Conservation (phyloP, 2,797 vertebrate genomes). For the Apogon hyalosoma region DNA sequence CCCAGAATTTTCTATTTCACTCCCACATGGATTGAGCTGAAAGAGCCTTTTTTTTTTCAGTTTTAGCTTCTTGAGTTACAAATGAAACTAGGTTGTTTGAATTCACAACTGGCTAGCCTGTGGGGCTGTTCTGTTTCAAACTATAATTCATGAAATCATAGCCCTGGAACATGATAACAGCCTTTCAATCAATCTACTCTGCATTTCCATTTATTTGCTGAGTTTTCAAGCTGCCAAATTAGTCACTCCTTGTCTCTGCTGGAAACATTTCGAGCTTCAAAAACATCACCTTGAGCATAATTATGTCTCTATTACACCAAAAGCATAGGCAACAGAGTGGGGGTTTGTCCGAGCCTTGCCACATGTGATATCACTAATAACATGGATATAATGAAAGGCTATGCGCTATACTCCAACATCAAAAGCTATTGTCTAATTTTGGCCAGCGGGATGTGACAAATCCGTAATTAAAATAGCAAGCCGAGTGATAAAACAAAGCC, state of each 20-base stretch:
- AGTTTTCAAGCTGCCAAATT: conserved; percentile 62
- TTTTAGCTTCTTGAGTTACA: conserved; percentile 19
- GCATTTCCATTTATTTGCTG: conserved; percentile 51
- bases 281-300: conserved; percentile 71
- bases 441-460: conserved; percentile 76
- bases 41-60: conserved; percentile 16
- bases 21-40: conserved; percentile 15
- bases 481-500: conserved; percentile 80
- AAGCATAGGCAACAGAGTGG: conserved; percentile 40
- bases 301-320: conserved; percentile 55
- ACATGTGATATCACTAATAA: conserved; percentile 68
- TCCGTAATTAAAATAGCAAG: conserved; percentile 83
- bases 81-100: conserved; percentile 56
- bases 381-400: conserved; percentile 67
- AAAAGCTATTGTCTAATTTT: conserved; percentile 79
- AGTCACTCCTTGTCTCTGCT: conserved; percentile 59
- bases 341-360: conserved; percentile 45
- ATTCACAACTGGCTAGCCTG: conserved; percentile 38
- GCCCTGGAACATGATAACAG: conserved; percentile 46
- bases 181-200: conserved; percentile 65
- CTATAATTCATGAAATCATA: conserved; percentile 55
- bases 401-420: conserved; percentile 62
- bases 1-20: not conserved
- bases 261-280: conserved; percentile 69
- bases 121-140: conserved; percentile 41